Evolutionary conservation across 2,113 vertebrate species (phyloP).

Genomic region (Cavia aperea): DNA sequence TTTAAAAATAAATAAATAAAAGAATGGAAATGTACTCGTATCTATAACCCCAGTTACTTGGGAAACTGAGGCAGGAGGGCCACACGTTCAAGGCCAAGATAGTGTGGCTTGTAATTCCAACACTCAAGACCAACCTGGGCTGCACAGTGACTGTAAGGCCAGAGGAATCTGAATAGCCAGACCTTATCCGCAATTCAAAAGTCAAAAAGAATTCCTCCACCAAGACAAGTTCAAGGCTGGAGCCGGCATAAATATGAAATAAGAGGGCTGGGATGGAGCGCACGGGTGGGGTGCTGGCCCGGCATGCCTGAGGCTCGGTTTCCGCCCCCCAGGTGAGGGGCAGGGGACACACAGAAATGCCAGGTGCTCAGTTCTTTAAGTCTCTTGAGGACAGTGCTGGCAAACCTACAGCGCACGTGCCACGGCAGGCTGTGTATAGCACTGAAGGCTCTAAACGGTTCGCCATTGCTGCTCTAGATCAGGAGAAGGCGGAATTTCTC

Average conservation of each 20-base stretch:
- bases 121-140: neutral
- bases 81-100: neutral
- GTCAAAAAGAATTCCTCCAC: neutral
- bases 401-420: neutral
- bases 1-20: neutral
- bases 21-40: neutral
- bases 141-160: neutral
- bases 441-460: neutral
- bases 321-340: neutral
- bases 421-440: neutral
- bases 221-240: neutral
- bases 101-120: neutral
- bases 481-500: neutral
- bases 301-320: neutral
- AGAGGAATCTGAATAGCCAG: neutral
- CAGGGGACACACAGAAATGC: neutral
- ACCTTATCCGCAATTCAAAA: neutral
- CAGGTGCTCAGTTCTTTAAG: neutral
- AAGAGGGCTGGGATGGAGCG: neutral
- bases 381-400: neutral
- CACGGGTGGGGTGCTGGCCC: neutral
- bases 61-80: neutral
- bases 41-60: neutral
- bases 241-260: neutral
- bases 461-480: neutral